phyloP scores from a whole-genome alignment of 2,113 vertebrate species.

The Dasyprocta punctata region DNA sequence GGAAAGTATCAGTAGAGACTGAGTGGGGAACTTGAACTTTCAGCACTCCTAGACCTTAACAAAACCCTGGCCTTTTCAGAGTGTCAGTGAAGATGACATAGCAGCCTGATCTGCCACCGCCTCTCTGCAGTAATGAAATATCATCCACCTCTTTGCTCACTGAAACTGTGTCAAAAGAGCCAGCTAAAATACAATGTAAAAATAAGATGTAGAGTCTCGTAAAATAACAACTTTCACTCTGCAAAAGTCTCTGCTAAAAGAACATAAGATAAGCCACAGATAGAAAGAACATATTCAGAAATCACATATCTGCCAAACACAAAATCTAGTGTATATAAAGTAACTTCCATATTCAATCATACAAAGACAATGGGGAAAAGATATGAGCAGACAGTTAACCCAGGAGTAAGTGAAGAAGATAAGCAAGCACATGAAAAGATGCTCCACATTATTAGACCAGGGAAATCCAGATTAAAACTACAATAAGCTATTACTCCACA shows the following conservation, averaged over 20 bases:
- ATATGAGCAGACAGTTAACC: slow-evolving; percentile 6
- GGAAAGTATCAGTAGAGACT: not conserved
- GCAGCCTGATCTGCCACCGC: not conserved
- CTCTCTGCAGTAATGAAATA: not conserved
- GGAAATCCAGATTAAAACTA: slow-evolving; percentile 40
- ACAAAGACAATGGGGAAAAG: slow-evolving; percentile 45
- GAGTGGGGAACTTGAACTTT: not conserved
- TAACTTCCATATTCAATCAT: not conserved
- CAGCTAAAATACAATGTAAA: slow-evolving; percentile 21
- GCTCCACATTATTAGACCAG: slow-evolving; percentile 9
- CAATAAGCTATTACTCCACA: not conserved
- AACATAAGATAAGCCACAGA: slow-evolving; percentile 1
- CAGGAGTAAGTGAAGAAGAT: not conserved
- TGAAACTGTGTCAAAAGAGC: not conserved
- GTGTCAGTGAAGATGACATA: not conserved
- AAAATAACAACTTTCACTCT: slow-evolving; percentile 30
- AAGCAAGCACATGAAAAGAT: slow-evolving; percentile 41
- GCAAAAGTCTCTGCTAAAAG: slow-evolving; percentile 6
- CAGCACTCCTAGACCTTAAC: not conserved
- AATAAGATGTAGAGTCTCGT: not conserved
- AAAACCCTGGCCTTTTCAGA: not conserved
- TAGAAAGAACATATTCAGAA: slow-evolving; percentile 27
- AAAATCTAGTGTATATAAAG: slow-evolving; percentile 17
- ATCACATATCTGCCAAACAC: not conserved
- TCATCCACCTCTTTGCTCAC: not conserved